Conservation (phyloP, 2,888 invertebrate genomes). For the Apotomis capreana region DNA sequence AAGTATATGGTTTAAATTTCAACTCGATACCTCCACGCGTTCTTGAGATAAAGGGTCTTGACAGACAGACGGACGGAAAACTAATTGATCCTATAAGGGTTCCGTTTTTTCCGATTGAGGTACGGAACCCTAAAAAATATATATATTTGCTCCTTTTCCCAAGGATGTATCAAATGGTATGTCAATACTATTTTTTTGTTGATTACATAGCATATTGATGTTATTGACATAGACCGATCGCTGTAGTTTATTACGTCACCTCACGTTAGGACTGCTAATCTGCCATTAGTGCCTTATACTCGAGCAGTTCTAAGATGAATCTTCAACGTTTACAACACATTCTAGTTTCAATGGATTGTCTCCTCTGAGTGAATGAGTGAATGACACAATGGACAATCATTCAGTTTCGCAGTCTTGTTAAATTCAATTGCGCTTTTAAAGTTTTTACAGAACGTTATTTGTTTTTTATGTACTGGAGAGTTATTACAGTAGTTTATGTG, state of each 20-base stretch:
- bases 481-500: too few relatives aligned
- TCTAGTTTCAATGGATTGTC: constrained; percentile 27
- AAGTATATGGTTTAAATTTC: too few relatives aligned
- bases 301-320: constrained; percentile 2
- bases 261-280: constrained; percentile 16
- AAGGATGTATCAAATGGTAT: constrained; percentile 4
- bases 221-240: constrained; percentile 27
- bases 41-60: too few relatives aligned
- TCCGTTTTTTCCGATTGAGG: not conserved
- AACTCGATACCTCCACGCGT: too few relatives aligned
- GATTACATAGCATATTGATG: constrained; percentile 7
- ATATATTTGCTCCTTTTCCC: not conserved
- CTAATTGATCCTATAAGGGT: too few relatives aligned
- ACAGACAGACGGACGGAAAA: too few relatives aligned
- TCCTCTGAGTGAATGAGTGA: constrained; percentile 18
- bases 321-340: constrained; percentile 26
- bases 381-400: constrained; percentile 24
- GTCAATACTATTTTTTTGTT: constrained; percentile 6
- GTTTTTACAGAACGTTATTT: constrained; percentile 6
- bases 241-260: constrained; percentile 22
- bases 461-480: too few relatives aligned
- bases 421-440: constrained; percentile 5
- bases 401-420: constrained; percentile 30
- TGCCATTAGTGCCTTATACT: constrained; percentile 13
- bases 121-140: not conserved